Conservation (phyloP, 2,113 vertebrate species). For the Aramus guarauna region DNA sequence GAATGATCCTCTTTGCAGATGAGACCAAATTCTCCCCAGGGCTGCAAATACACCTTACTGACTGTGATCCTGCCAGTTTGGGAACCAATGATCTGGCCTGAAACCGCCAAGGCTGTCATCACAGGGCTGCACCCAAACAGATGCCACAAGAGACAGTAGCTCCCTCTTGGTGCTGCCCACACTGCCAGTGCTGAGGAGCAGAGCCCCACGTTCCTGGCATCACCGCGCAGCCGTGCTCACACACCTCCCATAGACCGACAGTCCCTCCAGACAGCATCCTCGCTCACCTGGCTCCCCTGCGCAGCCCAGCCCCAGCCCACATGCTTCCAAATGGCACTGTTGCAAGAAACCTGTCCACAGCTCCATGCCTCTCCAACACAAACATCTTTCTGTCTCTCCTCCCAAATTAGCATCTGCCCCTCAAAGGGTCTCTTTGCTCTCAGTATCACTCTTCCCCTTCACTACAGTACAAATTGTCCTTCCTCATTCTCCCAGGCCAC, state of each 20-base stretch:
- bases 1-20: not conserved
- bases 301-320: not conserved
- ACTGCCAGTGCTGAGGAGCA: not conserved
- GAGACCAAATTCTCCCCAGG: not conserved
- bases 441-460: not conserved
- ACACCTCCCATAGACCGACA: fast-evolving
- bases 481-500: not conserved
- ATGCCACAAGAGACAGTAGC: fast-evolving
- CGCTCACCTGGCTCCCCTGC: fast-evolving
- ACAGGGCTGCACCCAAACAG: not conserved
- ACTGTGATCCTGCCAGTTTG: not conserved
- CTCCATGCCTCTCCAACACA: not conserved
- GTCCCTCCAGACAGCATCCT: not conserved
- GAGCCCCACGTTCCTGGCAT: fast-evolving
- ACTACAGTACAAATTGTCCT: not conserved
- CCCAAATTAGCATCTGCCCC: not conserved
- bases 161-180: not conserved
- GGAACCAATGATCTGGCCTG: not conserved
- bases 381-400: not conserved
- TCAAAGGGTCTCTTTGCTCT: not conserved
- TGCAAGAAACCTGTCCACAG: fast-evolving
- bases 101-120: not conserved
- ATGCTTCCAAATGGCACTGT: fast-evolving
- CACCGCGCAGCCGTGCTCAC: not conserved
- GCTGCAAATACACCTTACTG: not conserved